phyloP scores from a whole-genome alignment of 1,140 invertebrate species.

The Mya arenaria region DNA sequence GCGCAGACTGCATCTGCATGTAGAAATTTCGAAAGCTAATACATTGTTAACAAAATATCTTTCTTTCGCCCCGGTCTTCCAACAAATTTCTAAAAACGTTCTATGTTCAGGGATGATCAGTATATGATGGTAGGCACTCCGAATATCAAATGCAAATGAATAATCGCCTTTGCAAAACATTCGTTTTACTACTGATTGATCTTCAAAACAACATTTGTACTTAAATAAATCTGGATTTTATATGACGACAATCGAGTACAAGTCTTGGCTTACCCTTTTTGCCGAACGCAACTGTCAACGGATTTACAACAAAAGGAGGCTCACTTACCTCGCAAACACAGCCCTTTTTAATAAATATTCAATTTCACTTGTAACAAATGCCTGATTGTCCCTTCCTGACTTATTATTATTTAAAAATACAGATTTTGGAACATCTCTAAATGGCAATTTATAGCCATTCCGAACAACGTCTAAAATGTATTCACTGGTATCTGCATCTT shows the following conservation, averaged over 20 bases:
- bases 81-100: constrained; percentile 6
- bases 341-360: neutral
- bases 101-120: constrained; percentile 19
- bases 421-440: neutral
- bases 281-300: neutral
- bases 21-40: neutral
- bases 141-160: constrained; percentile 31
- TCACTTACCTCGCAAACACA: neutral
- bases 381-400: neutral
- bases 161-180: constrained; percentile 12
- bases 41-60: neutral
- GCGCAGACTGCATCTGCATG: neutral
- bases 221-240: constrained; percentile 7
- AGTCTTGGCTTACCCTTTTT: neutral
- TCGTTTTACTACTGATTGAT: constrained; percentile 17
- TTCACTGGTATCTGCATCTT: neutral
- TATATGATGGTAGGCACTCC: constrained; percentile 22
- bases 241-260: constrained; percentile 23
- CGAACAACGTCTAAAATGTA: neutral
- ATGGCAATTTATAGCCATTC: constrained; percentile 6
- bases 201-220: constrained; percentile 32
- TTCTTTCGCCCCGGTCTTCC: neutral
- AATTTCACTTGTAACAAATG: neutral
- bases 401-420: constrained; percentile 8
- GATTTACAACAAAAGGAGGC: constrained; percentile 8